phyloP scores from a whole-genome alignment of 1,140 invertebrate species.

The Pseudachorutes palmiensis region DNA sequence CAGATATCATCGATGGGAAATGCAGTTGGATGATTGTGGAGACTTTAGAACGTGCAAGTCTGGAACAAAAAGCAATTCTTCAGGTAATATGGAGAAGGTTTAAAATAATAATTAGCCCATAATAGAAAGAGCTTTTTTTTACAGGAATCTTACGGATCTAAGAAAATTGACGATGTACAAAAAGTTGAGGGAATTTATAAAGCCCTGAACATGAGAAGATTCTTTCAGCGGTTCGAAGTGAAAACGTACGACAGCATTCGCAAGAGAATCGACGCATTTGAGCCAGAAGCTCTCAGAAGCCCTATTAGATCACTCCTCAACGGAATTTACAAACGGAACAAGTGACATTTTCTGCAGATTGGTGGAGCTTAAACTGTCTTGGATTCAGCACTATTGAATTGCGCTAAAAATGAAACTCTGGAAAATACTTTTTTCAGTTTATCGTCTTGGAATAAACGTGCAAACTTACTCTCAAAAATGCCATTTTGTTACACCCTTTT shows the following conservation, averaged over 20 bases:
- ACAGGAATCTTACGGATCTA: background rate
- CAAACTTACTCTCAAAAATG: too few species aligned
- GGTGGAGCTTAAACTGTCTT: too few species aligned
- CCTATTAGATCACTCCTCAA: background rate
- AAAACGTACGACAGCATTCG: background rate
- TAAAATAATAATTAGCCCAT: too few species aligned
- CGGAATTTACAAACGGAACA: background rate
- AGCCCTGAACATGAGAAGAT: background rate
- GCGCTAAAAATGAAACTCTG: too few species aligned
- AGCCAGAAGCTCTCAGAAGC: background rate
- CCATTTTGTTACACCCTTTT: too few species aligned
- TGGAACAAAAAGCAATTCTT: slow-evolving; percentile 2
- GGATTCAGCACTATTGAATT: too few species aligned
- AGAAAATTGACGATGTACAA: background rate
- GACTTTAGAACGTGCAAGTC: slow-evolving; percentile 40
- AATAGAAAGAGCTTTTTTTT: too few species aligned
- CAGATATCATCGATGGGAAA: slow-evolving; percentile 89
- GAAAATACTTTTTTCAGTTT: too few species aligned
- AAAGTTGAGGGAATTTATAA: background rate
- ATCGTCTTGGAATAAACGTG: too few species aligned
- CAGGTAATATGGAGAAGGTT: too few species aligned
- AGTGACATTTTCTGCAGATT: too few species aligned
- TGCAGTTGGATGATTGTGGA: slow-evolving; percentile 70
- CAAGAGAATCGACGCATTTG: background rate
- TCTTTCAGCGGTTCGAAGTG: background rate